These are phyloP conservation scores for Drosophila histrio DNA, from an alignment of 2,888 invertebrate genomes.

Conservation along the genomic window DNA sequence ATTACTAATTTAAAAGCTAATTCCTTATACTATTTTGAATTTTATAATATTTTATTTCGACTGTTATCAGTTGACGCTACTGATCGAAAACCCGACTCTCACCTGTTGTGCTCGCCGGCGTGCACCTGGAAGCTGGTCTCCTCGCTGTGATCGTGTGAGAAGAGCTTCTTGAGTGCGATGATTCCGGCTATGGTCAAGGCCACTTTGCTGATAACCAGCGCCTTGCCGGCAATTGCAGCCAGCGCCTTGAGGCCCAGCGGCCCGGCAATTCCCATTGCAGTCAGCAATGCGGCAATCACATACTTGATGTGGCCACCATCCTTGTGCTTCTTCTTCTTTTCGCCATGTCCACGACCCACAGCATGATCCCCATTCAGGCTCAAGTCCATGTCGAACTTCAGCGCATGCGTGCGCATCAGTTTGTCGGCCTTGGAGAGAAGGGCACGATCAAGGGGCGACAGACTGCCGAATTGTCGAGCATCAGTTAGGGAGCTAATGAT, in stretches of 20 bases:
- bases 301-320: slow-evolving; percentile 84
- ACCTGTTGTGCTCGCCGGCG: slow-evolving; percentile 88
- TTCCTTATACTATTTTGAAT: no score
- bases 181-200: slow-evolving; percentile 90
- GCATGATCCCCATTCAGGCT: background rate
- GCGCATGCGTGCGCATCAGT: slow-evolving; percentile 87
- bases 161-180: slow-evolving; percentile 89
- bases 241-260: slow-evolving; percentile 89
- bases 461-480: slow-evolving; percentile 86
- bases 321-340: slow-evolving; percentile 85
- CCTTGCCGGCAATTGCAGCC: slow-evolving; percentile 89
- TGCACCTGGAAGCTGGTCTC: slow-evolving; percentile 89
- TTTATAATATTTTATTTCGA: no score
- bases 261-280: slow-evolving; percentile 88
- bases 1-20: no score
- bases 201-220: slow-evolving; percentile 89
- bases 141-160: slow-evolving; percentile 88
- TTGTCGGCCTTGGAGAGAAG: slow-evolving; percentile 85
- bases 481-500: slow-evolving; percentile 84
- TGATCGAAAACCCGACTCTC: slow-evolving; percentile 19
- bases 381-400: slow-evolving; percentile 86
- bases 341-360: slow-evolving; percentile 65
- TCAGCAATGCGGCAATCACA: slow-evolving; percentile 87
- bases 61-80: no score
- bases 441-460: slow-evolving; percentile 86